Conservation (phyloP, 2,113 vertebrate species). For the Myotis lucifugus region DNA sequence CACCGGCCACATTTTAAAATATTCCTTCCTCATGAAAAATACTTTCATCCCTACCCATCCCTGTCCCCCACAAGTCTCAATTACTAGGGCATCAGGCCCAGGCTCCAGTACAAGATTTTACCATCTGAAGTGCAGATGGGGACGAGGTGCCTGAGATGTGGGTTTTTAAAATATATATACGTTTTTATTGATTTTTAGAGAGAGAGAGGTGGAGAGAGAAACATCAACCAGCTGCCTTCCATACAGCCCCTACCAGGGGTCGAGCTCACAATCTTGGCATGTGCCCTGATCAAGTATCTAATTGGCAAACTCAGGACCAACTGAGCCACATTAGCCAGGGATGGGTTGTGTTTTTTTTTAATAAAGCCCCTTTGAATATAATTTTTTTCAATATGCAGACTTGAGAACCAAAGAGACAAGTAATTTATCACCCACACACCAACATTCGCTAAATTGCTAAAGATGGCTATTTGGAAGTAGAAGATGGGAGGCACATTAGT, state of each 20-base stretch:
- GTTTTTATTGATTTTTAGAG: no score
- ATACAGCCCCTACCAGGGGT: no score
- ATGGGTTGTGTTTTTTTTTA: no score
- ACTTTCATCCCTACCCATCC: background rate
- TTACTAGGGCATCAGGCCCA: background rate
- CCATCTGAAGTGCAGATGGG: background rate
- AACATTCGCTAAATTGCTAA: background rate
- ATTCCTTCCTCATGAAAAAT: background rate
- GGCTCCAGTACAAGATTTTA: background rate
- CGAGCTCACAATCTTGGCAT: no score
- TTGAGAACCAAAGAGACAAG: background rate
- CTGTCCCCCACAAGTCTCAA: background rate
- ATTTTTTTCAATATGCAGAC: background rate
- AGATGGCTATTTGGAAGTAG: background rate
- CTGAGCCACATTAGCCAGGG: no score
- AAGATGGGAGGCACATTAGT: background rate
- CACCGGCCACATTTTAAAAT: background rate
- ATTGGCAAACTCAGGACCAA: background rate
- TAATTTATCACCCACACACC: background rate
- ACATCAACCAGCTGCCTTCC: no score
- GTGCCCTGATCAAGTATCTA: no score
- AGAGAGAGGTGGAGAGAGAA: no score
- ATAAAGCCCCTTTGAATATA: background rate
- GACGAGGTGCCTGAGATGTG: background rate
- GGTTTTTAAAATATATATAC: no score